Evolutionary conservation across 2,797 vertebrate species (phyloP).

Genomic region (Lutjanus argentimaculatus): DNA sequence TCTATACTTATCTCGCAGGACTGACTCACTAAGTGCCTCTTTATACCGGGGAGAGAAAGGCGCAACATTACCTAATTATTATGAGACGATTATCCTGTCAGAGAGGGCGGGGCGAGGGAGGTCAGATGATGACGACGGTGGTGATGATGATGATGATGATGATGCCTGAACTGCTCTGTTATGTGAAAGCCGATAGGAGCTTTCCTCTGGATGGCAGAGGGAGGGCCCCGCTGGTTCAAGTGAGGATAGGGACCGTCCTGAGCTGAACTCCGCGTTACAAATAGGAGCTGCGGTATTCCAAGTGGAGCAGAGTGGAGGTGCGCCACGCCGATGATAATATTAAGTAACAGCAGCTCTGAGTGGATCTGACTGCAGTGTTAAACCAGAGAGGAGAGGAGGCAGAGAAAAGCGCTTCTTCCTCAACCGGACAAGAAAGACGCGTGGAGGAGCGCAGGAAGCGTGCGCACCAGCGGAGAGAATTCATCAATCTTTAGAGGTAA

Average conservation of each 20-base stretch:
- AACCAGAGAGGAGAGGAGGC: constrained; percentile 2
- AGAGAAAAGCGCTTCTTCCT: constrained; percentile 4
- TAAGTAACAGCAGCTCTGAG: constrained; percentile 47
- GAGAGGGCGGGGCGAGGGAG: constrained; percentile 51
- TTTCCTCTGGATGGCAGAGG: constrained; percentile 43
- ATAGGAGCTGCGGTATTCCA: constrained; percentile 82
- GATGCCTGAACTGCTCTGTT: constrained; percentile 50
- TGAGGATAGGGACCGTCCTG: constrained; percentile 83
- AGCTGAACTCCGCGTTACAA: constrained; percentile 86
- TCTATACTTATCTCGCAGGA: background rate
- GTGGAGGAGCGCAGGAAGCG: background rate
- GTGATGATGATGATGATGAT: constrained; percentile 37
- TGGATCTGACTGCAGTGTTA: constrained; percentile 18
- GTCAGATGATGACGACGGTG: constrained; percentile 64
- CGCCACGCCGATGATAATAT: constrained; percentile 55
- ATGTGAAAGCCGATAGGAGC: constrained; percentile 64
- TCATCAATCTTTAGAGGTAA: constrained; percentile 45
- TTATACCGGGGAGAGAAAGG: background rate
- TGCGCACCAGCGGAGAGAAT: no score
- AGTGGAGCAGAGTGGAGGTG: constrained; percentile 78
- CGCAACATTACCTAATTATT: constrained; percentile 78
- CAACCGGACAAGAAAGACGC: constrained; percentile 3
- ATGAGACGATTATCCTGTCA: constrained; percentile 58
- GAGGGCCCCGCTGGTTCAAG: constrained; percentile 78
- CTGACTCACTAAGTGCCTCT: constrained; percentile 6